Evolutionary conservation across 2,888 invertebrate genomes (phyloP).

Genomic region (Tenodera sinensis): DNA sequence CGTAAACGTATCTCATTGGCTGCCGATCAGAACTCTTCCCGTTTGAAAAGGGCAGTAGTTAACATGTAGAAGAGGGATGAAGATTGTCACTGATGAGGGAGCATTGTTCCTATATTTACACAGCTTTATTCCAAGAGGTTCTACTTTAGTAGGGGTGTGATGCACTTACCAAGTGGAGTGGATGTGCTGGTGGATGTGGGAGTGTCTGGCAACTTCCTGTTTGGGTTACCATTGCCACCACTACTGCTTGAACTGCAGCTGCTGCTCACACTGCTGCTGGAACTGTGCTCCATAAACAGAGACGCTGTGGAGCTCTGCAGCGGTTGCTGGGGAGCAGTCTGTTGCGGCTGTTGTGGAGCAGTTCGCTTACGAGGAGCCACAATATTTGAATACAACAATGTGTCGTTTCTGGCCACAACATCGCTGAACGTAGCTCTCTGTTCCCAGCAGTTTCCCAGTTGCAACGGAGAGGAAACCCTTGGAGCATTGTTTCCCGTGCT

Average conservation of each 20-base stretch:
- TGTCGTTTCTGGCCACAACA: conserved; percentile 55
- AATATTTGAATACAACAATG: conserved; percentile 38
- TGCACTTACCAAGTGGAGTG: not conserved
- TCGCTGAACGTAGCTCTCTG: conserved; percentile 57
- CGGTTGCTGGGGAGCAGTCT: not conserved
- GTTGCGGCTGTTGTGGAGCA: conserved; percentile 3
- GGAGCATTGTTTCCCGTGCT: not conserved
- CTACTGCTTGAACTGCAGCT: not conserved
- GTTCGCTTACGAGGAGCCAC: conserved; percentile 35
- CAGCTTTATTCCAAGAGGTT: too few relatives aligned
- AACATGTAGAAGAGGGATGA: too few relatives aligned
- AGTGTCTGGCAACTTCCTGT: not conserved
- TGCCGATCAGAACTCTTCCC: too few relatives aligned
- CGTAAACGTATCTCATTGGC: too few relatives aligned
- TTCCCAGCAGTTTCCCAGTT: conserved; percentile 46
- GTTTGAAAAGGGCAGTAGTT: too few relatives aligned
- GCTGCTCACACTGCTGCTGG: not conserved
- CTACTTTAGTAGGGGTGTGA: not conserved
- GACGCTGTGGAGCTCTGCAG: not conserved
- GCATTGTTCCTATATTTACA: too few relatives aligned
- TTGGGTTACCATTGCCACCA: not conserved
- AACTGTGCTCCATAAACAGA: conserved; percentile 12
- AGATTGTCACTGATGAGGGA: too few relatives aligned
- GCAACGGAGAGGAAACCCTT: not conserved
- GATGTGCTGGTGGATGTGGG: not conserved